A percentile compares a stretch with the other conserved stretches of the same genome.
Conservation (phyloP, 2,113 vertebrate genomes). For the Jacana jacana region DNA sequence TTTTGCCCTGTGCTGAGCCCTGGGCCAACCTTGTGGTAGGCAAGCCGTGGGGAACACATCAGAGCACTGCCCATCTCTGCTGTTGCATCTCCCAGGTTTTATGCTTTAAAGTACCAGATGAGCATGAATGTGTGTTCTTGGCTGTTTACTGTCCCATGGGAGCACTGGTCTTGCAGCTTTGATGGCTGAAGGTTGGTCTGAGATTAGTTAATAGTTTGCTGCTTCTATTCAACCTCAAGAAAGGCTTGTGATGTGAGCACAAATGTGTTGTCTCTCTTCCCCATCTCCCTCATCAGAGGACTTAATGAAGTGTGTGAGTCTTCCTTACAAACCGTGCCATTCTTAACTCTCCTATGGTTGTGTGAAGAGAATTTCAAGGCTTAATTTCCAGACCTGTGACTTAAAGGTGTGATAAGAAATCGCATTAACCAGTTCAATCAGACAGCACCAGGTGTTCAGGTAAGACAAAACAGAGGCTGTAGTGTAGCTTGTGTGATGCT, state of each 20-base stretch:
- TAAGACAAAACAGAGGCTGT: not conserved
- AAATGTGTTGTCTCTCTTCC: not conserved
- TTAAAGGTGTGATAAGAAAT: not conserved
- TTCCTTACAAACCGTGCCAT: not conserved
- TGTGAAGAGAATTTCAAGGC: not conserved
- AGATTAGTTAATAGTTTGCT: not conserved
- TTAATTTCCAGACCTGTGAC: not conserved
- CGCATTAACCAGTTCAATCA: not conserved
- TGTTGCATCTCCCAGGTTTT: not conserved
- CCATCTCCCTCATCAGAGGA: not conserved
- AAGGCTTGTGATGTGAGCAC: not conserved
- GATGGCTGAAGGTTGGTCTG: not conserved
- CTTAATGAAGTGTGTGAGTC: not conserved
- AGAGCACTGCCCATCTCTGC: not conserved
- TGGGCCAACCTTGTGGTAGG: not conserved
- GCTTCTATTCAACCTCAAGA: not conserved
- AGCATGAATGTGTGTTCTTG: not conserved
- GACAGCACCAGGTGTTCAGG: not conserved
- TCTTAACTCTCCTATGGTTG: not conserved
- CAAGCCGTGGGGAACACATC: not conserved
- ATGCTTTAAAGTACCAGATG: not conserved
- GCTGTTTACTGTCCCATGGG: not conserved
- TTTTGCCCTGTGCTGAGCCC: not conserved
- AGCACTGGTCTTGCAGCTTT: not conserved
- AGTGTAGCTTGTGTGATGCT: rapidly evolving